Evolutionary conservation across 2,113 vertebrate species (phyloP), one percentile per base, ranked within the genome.

Genomic region (Physeter macrocephalus): DNA sequence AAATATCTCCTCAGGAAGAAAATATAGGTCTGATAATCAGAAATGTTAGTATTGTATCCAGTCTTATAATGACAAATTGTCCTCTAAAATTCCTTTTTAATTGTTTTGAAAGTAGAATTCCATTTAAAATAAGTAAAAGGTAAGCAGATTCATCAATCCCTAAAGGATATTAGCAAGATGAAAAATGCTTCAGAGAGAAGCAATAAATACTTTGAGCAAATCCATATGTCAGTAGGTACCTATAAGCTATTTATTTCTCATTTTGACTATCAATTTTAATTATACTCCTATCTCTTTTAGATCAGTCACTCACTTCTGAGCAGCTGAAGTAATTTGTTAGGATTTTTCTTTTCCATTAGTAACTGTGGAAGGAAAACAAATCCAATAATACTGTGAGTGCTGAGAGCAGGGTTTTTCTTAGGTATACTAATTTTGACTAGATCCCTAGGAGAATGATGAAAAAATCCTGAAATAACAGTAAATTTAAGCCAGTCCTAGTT

Each of bases 1-100:
- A 94, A 85, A n/a, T 25, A 74, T 34, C 21, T 92, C 43, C 67
- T 94, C 20, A 90, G 83, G 81, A 89, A 84, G 64, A 90, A 92
- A 88, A 92, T 41, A 66, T 62, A 36, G 8, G 39, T 82, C 6
- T 46, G 13, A 57, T 93, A 49, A 80, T 61, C 14, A 61, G 13
- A 31, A 90, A 93, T 74, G 20, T 93, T 87, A 54, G 62, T 94
- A 66, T 61, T 31, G 23, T 71, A 83, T 57, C 39, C 43, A 82
- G 9, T 67, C 31, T 90, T 83, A 21, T 59, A 59, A 46, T 83
- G n/a, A 54, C 14, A 75, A 54, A 21, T 3, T 15, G 4, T 59
- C 10, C 8, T 36, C 15, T 78, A 23, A 49, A 80, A 66, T 72
- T 2, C 21, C 57, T 93, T 82, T 64, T 74, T 46, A 96, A 71